phyloP scores from a whole-genome alignment of 2,797 vertebrate species.

The Pipistrellus nathusii region DNA sequence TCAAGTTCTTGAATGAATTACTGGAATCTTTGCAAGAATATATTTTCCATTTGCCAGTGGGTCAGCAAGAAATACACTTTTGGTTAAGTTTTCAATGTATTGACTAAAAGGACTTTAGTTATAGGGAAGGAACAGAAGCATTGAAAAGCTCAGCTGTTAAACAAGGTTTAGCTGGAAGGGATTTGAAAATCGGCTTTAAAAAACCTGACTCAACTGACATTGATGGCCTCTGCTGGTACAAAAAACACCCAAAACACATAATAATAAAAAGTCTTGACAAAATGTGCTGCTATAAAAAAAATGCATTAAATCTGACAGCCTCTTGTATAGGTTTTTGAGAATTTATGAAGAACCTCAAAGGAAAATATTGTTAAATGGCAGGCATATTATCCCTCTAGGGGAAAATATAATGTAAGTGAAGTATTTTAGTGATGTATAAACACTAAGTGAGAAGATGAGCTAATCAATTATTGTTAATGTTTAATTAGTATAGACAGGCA shows the following conservation, averaged over 20 bases:
- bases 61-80: background rate
- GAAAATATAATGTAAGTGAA: background rate
- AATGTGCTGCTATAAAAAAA: background rate
- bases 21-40: background rate
- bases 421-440: background rate
- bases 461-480: conserved; percentile 23
- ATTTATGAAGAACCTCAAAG: conserved; percentile 1
- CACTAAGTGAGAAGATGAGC: conserved; percentile 2
- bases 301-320: background rate
- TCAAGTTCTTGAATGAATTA: conserved; percentile 43
- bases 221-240: background rate
- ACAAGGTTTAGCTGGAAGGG: conserved; percentile 41
- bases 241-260: background rate
- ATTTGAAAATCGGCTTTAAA: conserved; percentile 49
- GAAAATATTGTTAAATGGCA: conserved; percentile 18
- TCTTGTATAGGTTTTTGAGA: conserved; percentile 22
- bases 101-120: conserved; percentile 10
- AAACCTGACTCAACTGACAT: background rate
- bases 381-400: background rate
- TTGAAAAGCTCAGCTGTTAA: background rate
- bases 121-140: background rate
- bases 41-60: background rate
- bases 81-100: conserved; percentile 13
- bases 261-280: background rate
- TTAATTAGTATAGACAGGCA: conserved; percentile 18